Evolutionary conservation across 1,140 invertebrate species (phyloP), one percentile per base, ranked within the genome.

Genomic region (Hycleus cichorii): DNA sequence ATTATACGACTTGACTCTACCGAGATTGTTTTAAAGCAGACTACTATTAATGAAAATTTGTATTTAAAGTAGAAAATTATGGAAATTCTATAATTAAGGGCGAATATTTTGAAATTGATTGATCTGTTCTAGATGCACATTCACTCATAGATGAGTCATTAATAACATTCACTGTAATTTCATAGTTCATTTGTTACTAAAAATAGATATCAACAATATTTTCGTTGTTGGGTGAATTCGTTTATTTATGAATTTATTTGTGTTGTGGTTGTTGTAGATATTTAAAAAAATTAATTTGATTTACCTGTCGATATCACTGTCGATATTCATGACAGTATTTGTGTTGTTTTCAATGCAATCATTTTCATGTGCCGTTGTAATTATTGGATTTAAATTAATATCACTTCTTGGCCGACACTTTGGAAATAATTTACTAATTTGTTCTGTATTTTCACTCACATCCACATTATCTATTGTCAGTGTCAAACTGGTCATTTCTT

Each of bases 401-500:
- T 79, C 77, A 71, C 71, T 71, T 52, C 82, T 78, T 58, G 87
- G 87, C 63, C 87, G 80, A 77, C 87, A 90, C 83, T 89, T 89
- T 62, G 88, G 87, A 77, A 91, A 91, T 60, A 90, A 80, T 72
- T 85, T 81, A 66, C 84, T 87, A 75, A 90, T 89, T 74, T 87
- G 83, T 78, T 88, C 86, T 73, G 81, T 83, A 69, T 74, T 77
- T 67, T 75, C 77, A 69, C 71, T 73, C 61, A 74, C 71, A 70
- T 72, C 73, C 61, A 73, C 70, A 69, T 75, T 72, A 70, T 75
- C 75, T 68, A 77, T 72, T 58, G 76, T 64, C 61, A 76, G 65
- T 64, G 76, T 69, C 71, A 78, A 68, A 69, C 75, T 77, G 67
- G 75, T 77, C 76, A 77, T 78, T 72, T 64, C 67, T 69, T 61